Conservation (phyloP, 1,140 invertebrate species). For the Heterodera carotae region DNA sequence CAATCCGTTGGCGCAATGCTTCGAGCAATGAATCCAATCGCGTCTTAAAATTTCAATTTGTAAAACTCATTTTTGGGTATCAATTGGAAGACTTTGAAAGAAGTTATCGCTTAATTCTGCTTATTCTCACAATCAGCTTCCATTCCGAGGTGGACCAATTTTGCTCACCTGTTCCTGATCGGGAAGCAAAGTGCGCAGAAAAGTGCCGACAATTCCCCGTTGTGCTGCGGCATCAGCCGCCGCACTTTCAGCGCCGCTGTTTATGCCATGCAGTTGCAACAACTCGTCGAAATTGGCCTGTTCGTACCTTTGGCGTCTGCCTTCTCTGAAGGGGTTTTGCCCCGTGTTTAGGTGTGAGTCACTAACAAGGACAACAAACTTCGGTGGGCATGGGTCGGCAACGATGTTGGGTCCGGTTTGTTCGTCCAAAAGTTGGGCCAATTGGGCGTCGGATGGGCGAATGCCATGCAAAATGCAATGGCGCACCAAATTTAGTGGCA, state of each 20-base stretch:
- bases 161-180: constrained; percentile 35
- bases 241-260: background rate
- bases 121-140: too few relatives aligned
- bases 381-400: constrained; percentile 33
- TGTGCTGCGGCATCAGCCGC: background rate
- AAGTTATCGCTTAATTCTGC: too few relatives aligned
- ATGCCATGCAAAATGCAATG: constrained; percentile 42
- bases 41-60: background rate
- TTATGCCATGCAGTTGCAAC: background rate
- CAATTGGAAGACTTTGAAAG: too few relatives aligned
- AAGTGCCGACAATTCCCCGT: constrained; percentile 1
- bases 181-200: constrained; percentile 37
- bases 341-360: too few relatives aligned
- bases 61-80: too few relatives aligned
- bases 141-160: too few relatives aligned
- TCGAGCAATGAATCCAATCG: constrained; percentile 9
- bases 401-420: background rate
- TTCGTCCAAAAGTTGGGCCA: constrained; percentile 10
- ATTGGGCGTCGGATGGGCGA: background rate
- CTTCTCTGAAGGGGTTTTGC: constrained; percentile 3
- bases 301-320: constrained; percentile 9
- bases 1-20: background rate
- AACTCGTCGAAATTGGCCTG: constrained; percentile 4
- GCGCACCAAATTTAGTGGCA: constrained; percentile 40
- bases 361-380: too few relatives aligned